Evolutionary conservation across 64 coral and sea anemone genomes (phyloP), one percentile per base, ranked within the genome.

Genomic region (Astreopora myriophthalma): DNA sequence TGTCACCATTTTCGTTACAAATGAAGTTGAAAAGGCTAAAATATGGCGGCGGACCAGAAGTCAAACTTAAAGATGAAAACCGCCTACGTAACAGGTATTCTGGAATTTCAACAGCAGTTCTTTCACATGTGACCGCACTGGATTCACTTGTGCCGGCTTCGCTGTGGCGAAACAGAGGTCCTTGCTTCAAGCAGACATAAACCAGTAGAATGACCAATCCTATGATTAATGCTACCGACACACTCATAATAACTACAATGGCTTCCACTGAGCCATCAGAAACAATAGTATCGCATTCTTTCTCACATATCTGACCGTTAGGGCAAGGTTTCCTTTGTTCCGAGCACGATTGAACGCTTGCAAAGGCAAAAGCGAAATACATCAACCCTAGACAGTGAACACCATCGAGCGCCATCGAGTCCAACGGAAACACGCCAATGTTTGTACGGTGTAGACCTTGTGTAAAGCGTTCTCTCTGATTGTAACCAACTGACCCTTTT

Each of bases 11-110:
- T 20, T 64, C 79, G 34, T 83, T 83, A 36, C 33, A 64, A 65
- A 38, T 64, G 14, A 83, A 83, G 31, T 61, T 83, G 11, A 83
- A 83, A 65, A 83, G 79, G 12, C 79, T 83, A 20, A 83, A 83
- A 83, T 83, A 83, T 38, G 79, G 79, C 57, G 79, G 79, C 22
- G 79, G 79, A 39, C 79, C 79, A 36, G 79, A 37, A 32, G 49
- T 38, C 48, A 65, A 36, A 33, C 79, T 83, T 22, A 65, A 34
- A 3, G 79, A 83, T 6, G 79, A 83, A 83, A 65, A 83, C 6
- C 79, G 79, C 20, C 79, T 34, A 9, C 79, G 52, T 19, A 83
- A 22, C 19, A 83, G 25, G 32, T 65, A 63, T 16, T 83, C 79
- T 37, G 79, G 79, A 83, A 83, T 83, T 83, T 83, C 79, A 29